Percentiles rank a stretch among this genome's conserved stretches.
Evolutionary conservation across 1,140 invertebrate species (phyloP).

Genomic region (Drosophila sulfurigaster): DNA sequence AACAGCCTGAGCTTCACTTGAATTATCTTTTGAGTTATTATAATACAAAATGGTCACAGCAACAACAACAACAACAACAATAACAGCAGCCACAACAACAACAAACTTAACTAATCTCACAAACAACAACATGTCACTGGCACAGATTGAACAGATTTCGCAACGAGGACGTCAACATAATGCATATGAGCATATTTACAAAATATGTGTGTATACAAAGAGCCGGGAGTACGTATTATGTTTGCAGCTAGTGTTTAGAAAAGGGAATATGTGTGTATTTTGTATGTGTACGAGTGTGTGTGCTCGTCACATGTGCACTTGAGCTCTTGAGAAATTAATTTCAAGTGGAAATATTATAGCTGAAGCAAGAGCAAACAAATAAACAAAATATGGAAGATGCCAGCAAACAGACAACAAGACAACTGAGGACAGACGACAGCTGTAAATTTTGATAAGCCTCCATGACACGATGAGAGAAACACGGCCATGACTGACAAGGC

Average conservation of each 20-base stretch:
- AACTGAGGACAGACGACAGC: conserved; percentile 39
- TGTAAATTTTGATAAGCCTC: conserved; percentile 59
- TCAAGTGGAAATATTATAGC: conserved; percentile 80
- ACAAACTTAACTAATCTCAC: conserved; percentile 19
- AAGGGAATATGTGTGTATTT: conserved; percentile 49
- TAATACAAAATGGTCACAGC: conserved; percentile 59
- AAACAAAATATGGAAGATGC: conserved; percentile 71
- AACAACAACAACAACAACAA: conserved; percentile 53
- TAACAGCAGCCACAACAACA: conserved; percentile 50
- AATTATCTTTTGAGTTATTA: conserved; percentile 70
- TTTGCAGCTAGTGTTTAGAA: conserved; percentile 75
- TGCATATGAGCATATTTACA: conserved; percentile 70
- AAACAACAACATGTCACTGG: conserved; percentile 65
- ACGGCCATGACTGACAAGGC: conserved; percentile 41
- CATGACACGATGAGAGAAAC: conserved; percentile 32
- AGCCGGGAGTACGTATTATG: conserved; percentile 51
- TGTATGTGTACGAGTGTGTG: conserved; percentile 7
- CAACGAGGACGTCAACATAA: conserved; percentile 69
- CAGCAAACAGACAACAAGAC: conserved; percentile 23
- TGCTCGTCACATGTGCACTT: conserved; percentile 76
- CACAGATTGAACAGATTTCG: conserved; percentile 80
- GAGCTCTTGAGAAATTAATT: conserved; percentile 83
- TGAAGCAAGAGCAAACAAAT: conserved; percentile 66
- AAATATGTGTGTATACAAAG: conserved; percentile 49
- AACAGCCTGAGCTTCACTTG: conserved; percentile 45